Percentiles rank a stretch among this genome's conserved stretches.
Evolutionary conservation across 2,113 vertebrate species (phyloP).

Genomic region (Pyxicephalus adspersus): DNA sequence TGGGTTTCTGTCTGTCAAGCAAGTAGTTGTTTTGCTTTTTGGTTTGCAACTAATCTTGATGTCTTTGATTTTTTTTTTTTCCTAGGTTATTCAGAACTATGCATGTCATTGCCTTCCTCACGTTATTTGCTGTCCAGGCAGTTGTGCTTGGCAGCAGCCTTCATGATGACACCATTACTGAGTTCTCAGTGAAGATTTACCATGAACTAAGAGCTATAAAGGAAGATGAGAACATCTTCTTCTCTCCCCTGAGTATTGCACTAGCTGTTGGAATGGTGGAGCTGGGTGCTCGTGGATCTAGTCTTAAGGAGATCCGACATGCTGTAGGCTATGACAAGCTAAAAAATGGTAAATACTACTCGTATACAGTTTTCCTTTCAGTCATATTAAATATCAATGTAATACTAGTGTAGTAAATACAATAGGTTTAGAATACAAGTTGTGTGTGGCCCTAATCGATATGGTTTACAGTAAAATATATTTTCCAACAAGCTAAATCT

Average conservation of each 20-base stretch:
- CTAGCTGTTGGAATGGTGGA: conserved; percentile 92
- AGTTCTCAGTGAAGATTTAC: conserved; percentile 91
- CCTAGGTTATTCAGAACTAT: conserved; percentile 63
- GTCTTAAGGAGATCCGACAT: conserved; percentile 88
- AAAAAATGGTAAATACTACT: conserved; percentile 75
- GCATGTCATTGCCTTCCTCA: conserved; percentile 79
- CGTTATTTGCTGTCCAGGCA: conserved; percentile 76
- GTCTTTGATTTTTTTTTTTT: background rate
- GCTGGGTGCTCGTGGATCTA: conserved; percentile 87
- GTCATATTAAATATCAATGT: too few species aligned
- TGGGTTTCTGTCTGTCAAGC: background rate
- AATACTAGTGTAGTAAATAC: too few species aligned
- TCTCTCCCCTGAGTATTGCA: conserved; percentile 89
- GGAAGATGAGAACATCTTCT: conserved; percentile 93
- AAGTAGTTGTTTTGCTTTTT: background rate
- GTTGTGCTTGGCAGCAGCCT: conserved; percentile 75
- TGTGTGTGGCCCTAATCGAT: too few species aligned
- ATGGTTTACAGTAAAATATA: too few species aligned
- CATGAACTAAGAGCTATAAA: conserved; percentile 82
- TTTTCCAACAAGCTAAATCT: too few species aligned
- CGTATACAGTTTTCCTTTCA: conserved; percentile 20
- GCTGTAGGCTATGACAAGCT: conserved; percentile 84
- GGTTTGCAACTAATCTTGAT: background rate
- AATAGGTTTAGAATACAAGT: too few species aligned
- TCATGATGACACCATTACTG: conserved; percentile 82